Evolutionary conservation across 2,888 invertebrate species (phyloP), one percentile per base, ranked within the genome.

Genomic region (Stomorhina lunata): DNA sequence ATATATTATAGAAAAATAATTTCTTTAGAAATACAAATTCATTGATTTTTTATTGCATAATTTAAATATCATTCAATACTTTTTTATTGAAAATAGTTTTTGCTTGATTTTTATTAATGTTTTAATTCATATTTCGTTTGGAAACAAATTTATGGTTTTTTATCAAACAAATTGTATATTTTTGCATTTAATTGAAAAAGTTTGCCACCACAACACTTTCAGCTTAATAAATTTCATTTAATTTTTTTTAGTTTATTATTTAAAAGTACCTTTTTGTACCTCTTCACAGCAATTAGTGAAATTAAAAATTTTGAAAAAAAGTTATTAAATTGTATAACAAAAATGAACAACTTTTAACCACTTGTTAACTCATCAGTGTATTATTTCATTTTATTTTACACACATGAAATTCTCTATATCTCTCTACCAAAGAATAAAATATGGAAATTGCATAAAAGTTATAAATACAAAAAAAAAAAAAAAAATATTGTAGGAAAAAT

Each of bases 221-320:
- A 25, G 17, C 32, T 1, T 7, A 53, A 27, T 34, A 0, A 48
- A 20, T 12, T n/a, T 34, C 59, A 17, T 15, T 29, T 32, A 29
- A 17, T 3, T 69, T 2, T 15, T 2, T 48, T 34, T 72, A 29
- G 6, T n/a, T n/a, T 17, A 12, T 45, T 29, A 20, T 22, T 9
- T 22, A 20, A 48, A 9, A 22, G 6, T 63, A 17, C 17, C n/a
- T n/a, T 48, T 43, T 25, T 32, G 15, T 2, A 53, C 12, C 9
- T 50, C 57, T 72, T 59, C 43, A 57, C 17, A 66, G 66, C 79
- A 79, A 79, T 79, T 79, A 79, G 72, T 25, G 43, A 59, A 72
- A 79, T 79, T 72, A 29, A 59, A 79, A 71, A 1, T 65, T 32
- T 32, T 3, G 25, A n/a, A 22, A 40, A 37, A 68, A 10, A 29